Conservation (phyloP, 1,140 invertebrate genomes). For the Drosophila takahashii region DNA sequence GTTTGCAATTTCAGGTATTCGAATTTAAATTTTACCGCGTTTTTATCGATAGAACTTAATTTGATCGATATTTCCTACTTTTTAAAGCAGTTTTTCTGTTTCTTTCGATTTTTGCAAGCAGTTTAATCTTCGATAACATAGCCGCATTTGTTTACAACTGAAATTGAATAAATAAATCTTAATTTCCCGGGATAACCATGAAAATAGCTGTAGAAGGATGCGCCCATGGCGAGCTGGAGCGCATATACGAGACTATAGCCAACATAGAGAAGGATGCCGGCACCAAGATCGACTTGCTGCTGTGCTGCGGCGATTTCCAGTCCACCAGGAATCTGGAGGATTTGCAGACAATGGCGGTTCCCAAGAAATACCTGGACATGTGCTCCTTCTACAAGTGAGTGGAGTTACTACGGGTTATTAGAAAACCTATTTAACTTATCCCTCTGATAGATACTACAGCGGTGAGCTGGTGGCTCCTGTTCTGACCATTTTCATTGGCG, state of each 20-base stretch:
- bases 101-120: too few relatives aligned
- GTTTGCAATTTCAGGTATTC: neutral
- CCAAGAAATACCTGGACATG: slow-evolving; percentile 96
- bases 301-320: slow-evolving; percentile 99
- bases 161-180: neutral
- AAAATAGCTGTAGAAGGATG: slow-evolving; percentile 98
- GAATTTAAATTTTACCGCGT: neutral
- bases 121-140: neutral
- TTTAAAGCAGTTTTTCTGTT: too few relatives aligned
- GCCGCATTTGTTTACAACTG: slow-evolving; percentile 33
- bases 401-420: neutral
- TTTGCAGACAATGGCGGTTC: slow-evolving; percentile 96
- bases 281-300: slow-evolving; percentile 93
- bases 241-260: slow-evolving; percentile 95
- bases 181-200: slow-evolving; percentile 87
- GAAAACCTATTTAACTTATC: slow-evolving; percentile 17
- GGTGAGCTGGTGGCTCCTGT: slow-evolving; percentile 96
- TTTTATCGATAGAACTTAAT: neutral
- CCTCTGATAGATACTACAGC: slow-evolving; percentile 92
- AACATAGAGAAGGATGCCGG: slow-evolving; percentile 89
- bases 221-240: slow-evolving; percentile 98
- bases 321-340: slow-evolving; percentile 91
- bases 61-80: too few relatives aligned
- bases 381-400: slow-evolving; percentile 98
- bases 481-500: slow-evolving; percentile 98